These are phyloP conservation scores for Glomeris maerens DNA, from an alignment of 1,140 invertebrate species.

Conservation along the genomic window DNA sequence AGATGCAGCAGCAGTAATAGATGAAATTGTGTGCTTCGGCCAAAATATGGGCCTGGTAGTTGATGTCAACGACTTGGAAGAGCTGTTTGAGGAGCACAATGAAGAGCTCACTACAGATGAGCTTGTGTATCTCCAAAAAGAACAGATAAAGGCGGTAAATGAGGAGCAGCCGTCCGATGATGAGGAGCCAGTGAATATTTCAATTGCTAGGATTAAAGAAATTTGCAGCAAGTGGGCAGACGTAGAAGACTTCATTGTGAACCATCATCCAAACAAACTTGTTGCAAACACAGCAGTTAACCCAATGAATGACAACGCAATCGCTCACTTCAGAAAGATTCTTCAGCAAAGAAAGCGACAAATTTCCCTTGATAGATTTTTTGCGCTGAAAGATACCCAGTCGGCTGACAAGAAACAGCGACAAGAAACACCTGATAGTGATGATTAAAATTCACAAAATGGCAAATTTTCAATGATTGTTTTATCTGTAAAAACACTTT, in stretches of 20 bases:
- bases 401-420: conserved; percentile 1
- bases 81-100: conserved; percentile 7
- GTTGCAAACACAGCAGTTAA: conserved; percentile 1
- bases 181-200: neutral
- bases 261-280: too few species aligned
- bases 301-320: too few species aligned
- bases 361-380: too few species aligned
- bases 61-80: neutral
- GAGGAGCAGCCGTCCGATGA: neutral
- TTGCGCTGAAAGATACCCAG: neutral
- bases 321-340: conserved; percentile 4
- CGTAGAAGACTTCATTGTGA: conserved; percentile 1
- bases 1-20: conserved; percentile 7
- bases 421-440: conserved; percentile 4
- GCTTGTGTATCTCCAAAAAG: conserved; percentile 8
- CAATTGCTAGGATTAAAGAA: conserved; percentile 6
- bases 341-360: too few species aligned
- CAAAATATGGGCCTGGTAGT: conserved; percentile 13
- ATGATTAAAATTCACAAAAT: too few species aligned
- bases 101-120: conserved; percentile 9
- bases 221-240: conserved; percentile 11
- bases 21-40: conserved; percentile 8
- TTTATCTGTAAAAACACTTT: too few species aligned
- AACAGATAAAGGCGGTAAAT: conserved; percentile 5
- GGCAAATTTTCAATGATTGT: too few species aligned